These are phyloP conservation scores for Lissocephala sabroskyi DNA, from an alignment of 2,888 invertebrate species.

Conservation along the genomic window DNA sequence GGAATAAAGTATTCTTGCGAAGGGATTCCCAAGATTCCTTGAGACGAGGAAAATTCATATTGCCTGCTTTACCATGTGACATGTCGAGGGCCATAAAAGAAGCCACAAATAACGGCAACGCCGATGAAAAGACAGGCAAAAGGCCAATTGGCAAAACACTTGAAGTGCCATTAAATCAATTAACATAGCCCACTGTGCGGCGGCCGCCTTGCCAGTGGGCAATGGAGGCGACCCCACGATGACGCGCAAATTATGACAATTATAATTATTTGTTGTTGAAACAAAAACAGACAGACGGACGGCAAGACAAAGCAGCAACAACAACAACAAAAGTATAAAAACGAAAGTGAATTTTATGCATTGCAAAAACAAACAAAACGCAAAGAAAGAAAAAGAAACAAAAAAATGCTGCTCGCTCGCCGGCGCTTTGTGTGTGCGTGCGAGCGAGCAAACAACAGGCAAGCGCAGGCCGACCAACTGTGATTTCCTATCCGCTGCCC, in stretches of 20 bases:
- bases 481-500: no score
- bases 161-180: conserved; percentile 43
- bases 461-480: no score
- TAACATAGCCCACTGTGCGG: conserved; percentile 18
- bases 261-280: conserved; percentile 24
- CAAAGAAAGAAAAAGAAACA: neutral
- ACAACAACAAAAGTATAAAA: conserved; percentile 20
- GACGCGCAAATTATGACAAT: conserved; percentile 41
- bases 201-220: neutral
- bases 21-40: no score
- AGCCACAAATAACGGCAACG: conserved; percentile 2
- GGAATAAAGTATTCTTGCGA: no score
- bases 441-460: no score
- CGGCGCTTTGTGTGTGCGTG: no score
- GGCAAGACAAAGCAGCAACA: neutral
- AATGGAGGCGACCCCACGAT: neutral
- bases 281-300: conserved; percentile 4
- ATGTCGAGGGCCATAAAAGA: no score
- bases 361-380: conserved; percentile 19
- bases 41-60: no score
- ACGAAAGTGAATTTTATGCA: conserved; percentile 47
- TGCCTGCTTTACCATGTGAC: no score
- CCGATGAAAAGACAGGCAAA: no score
- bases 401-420: neutral
- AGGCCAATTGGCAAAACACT: conserved; percentile 18